These are phyloP conservation scores for Ianthella basta DNA, from an alignment of 37 sponge, comb jelly and placozoan genomes.

Conservation along the genomic window DNA sequence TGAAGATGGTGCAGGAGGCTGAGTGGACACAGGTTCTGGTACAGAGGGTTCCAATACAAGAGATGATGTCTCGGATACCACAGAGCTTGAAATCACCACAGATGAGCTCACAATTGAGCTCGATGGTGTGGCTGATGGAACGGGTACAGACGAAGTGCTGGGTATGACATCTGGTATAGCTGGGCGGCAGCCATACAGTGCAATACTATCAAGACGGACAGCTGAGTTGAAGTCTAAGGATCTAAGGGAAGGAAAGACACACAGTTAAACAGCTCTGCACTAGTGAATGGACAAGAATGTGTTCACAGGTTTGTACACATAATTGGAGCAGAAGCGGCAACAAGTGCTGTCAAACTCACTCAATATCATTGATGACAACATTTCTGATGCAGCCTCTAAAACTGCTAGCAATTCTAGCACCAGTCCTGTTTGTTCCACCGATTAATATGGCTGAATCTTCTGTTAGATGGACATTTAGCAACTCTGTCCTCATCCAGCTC, in stretches of 20 bases:
- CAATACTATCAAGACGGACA: conserved; percentile 30
- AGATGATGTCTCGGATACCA: not conserved
- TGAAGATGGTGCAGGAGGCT: not conserved
- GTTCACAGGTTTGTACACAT: not conserved
- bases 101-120: not conserved
- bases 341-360: conserved; percentile 11
- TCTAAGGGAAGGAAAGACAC: not conserved
- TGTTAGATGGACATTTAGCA: not conserved
- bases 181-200: conserved; percentile 60
- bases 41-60: not conserved
- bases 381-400: conserved; percentile 65
- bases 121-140: not conserved
- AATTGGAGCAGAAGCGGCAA: not conserved
- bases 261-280: not conserved
- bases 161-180: not conserved
- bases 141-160: not conserved
- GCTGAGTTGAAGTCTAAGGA: conserved; percentile 47
- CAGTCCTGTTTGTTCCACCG: not conserved
- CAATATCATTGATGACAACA: conserved; percentile 39
- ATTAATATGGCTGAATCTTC: not conserved
- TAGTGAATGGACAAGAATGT: not conserved
- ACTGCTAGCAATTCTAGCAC: not conserved
- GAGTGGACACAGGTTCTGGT: not conserved
- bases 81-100: not conserved
- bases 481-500: not conserved